Conservation (phyloP, 2,113 vertebrate species). For the Gnathonemus echidnorhynchus region DNA sequence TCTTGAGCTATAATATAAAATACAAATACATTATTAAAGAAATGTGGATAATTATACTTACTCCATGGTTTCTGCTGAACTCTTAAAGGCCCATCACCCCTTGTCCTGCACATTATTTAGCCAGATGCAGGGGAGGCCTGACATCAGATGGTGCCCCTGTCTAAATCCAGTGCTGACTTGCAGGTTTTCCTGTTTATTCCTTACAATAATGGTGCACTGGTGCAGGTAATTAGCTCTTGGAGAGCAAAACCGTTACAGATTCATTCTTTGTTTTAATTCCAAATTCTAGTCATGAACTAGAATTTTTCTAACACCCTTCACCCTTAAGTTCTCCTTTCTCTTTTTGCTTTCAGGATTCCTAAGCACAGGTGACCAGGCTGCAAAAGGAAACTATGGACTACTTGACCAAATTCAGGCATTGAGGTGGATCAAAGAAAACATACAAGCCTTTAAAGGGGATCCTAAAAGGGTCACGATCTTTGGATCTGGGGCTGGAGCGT, state of each 20-base stretch:
- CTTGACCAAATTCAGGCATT: slow-evolving; percentile 95
- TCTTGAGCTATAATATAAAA: neutral
- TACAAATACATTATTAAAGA: neutral
- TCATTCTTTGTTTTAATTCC: neutral
- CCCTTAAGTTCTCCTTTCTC: neutral
- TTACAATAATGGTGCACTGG: neutral
- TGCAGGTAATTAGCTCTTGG: neutral
- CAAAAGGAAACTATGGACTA: slow-evolving; percentile 92
- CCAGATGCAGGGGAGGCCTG: neutral
- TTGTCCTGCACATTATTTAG: neutral
- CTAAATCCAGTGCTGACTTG: neutral
- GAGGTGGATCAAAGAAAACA: slow-evolving; percentile 94
- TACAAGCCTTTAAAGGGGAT: slow-evolving; percentile 89
- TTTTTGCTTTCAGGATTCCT: slow-evolving; percentile 72
- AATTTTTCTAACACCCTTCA: neutral
- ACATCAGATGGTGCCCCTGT: neutral
- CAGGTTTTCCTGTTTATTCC: neutral
- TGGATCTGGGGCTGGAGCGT: slow-evolving; percentile 90
- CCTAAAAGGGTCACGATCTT: slow-evolving; percentile 93
- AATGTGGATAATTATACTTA: neutral
- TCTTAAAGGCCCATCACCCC: neutral
- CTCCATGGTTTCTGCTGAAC: neutral
- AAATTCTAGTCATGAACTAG: neutral
- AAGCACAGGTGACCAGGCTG: slow-evolving; percentile 93
- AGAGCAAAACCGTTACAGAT: neutral